Evolutionary conservation across 2,888 invertebrate genomes (phyloP).

Genomic region (Stenodema calcarata): DNA sequence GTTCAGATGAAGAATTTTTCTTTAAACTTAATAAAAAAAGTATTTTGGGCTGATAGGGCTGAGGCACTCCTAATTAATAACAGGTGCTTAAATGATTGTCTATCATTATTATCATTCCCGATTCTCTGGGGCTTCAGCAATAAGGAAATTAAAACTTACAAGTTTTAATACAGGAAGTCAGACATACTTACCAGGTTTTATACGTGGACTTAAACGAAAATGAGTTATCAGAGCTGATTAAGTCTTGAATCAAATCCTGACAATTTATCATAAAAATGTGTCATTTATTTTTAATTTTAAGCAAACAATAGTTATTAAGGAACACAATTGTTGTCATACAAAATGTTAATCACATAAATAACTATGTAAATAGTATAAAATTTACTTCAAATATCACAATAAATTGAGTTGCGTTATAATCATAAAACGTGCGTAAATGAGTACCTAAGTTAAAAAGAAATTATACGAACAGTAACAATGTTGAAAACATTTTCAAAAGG

Average conservation of each 20-base stretch:
- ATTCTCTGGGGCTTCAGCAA: not conserved
- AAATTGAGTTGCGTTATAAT: not conserved
- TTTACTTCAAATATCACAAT: not conserved
- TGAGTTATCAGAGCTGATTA: not conserved
- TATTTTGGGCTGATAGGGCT: no score
- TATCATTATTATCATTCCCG: not conserved
- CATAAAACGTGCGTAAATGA: not conserved
- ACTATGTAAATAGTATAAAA: not conserved
- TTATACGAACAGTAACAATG: not conserved
- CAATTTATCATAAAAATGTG: not conserved
- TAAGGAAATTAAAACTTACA: not conserved
- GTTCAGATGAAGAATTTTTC: no score
- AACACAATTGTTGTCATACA: not conserved
- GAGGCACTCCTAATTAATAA: no score
- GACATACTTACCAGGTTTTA: not conserved
- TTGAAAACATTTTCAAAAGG: not conserved
- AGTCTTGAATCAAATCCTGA: not conserved
- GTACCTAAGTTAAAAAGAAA: not conserved
- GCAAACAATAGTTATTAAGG: not conserved
- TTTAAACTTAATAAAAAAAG: no score
- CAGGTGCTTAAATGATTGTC: not conserved
- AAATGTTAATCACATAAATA: not conserved
- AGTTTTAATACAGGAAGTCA: not conserved
- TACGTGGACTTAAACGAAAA: not conserved
- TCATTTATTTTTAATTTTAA: not conserved